Percentiles rank a stretch among this genome's conserved stretches.
Conservation (phyloP, 2,113 vertebrate genomes). For the Paracanthobrama guichenoti region DNA sequence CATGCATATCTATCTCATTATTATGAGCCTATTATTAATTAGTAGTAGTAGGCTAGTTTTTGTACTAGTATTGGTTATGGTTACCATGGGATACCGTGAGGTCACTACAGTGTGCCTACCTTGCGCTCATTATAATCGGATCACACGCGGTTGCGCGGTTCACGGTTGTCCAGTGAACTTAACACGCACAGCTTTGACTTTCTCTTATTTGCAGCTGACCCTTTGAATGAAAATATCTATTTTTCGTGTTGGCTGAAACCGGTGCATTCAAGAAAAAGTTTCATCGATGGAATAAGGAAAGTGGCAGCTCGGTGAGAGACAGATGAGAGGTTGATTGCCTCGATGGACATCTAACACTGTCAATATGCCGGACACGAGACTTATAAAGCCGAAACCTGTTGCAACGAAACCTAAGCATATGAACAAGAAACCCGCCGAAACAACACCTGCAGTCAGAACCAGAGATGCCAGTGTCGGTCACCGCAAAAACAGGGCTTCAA, state of each 20-base stretch:
- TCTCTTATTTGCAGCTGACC: not conserved
- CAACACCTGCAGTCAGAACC: not conserved
- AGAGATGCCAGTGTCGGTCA: conserved; percentile 2
- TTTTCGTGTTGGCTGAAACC: not conserved
- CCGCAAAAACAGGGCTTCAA: conserved; percentile 59
- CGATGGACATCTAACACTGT: not conserved
- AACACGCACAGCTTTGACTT: not conserved
- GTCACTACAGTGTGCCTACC: not conserved
- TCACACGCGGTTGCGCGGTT: not conserved
- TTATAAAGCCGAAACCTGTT: conserved; percentile 24
- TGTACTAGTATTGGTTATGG: not conserved
- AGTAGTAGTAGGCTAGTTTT: not conserved
- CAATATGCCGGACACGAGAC: conserved; percentile 58
- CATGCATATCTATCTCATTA: too few relatives aligned
- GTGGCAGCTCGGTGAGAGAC: not conserved
- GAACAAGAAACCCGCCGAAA: conserved; percentile 11
- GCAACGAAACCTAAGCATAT: not conserved
- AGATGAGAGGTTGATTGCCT: not conserved
- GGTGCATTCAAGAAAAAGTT: not conserved
- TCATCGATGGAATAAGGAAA: not conserved
- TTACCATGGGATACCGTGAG: not conserved
- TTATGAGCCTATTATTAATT: not conserved
- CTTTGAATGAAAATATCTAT: not conserved
- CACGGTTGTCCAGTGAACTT: not conserved
- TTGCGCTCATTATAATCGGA: conserved; percentile 19